These are phyloP conservation scores for Sparus aurata DNA, from an alignment of 2,797 vertebrate genomes.

Conservation along the genomic window DNA sequence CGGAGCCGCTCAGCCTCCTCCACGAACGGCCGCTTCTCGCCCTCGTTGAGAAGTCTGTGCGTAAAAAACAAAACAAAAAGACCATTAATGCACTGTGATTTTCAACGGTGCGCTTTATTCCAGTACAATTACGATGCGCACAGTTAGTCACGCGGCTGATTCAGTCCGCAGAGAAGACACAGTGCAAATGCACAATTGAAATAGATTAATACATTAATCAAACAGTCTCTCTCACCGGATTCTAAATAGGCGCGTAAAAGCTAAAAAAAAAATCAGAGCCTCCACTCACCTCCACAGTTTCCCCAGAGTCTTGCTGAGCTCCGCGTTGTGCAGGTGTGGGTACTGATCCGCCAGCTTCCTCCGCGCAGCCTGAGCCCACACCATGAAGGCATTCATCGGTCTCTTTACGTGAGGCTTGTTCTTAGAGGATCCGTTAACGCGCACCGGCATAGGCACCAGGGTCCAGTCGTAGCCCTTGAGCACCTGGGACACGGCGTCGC, in stretches of 20 bases:
- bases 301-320: conserved; percentile 97
- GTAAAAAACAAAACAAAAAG: conserved; percentile 27
- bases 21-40: conserved; percentile 96
- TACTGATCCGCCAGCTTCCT: conserved; percentile 97
- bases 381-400: conserved; percentile 95
- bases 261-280: too few species aligned
- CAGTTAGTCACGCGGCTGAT: too few species aligned
- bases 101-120: rapidly evolving
- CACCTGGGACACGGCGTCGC: conserved; percentile 97
- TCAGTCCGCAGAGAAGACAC: not conserved
- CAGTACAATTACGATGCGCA: not conserved
- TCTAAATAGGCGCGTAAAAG: conserved; percentile 57
- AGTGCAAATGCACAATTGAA: not conserved
- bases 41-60: conserved; percentile 93
- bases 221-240: not conserved
- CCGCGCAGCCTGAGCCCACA: conserved; percentile 94
- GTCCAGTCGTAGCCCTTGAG: conserved; percentile 99
- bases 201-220: too few species aligned
- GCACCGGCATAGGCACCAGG: conserved; percentile 96
- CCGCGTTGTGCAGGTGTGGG: conserved; percentile 96
- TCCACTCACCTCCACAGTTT: conserved; percentile 95
- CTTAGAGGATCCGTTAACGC: conserved; percentile 94
- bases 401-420: conserved; percentile 96
- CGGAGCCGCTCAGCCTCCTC: conserved; percentile 96
- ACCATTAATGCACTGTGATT: not conserved